phyloP scores from a whole-genome alignment of 2,113 vertebrate species.

The Polyodon spathula region DNA sequence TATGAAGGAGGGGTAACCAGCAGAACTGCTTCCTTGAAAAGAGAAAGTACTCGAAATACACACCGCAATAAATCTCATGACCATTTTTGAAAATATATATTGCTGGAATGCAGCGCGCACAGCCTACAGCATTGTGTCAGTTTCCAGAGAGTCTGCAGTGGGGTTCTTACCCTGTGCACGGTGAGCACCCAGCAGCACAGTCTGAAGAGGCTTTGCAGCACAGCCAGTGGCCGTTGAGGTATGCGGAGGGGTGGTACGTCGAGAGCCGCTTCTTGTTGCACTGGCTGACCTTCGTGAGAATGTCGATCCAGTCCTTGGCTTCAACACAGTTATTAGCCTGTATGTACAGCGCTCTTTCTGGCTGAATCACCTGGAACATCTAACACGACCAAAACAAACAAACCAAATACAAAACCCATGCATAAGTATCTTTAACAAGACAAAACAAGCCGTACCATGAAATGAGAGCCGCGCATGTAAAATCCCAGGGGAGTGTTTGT shows the following conservation, averaged over 20 bases:
- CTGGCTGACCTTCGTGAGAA: conserved; percentile 95
- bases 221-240: conserved; percentile 94
- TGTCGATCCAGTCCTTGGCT: conserved; percentile 93
- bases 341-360: conserved; percentile 91
- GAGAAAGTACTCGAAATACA: too few relatives aligned
- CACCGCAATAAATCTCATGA: too few relatives aligned
- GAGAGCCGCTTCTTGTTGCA: conserved; percentile 91
- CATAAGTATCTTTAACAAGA: conserved; percentile 29
- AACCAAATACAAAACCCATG: neutral
- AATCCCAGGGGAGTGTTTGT: conserved; percentile 36
- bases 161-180: conserved; percentile 80
- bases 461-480: conserved; percentile 36
- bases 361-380: conserved; percentile 99
- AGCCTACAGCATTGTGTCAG: too few relatives aligned
- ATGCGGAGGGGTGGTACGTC: conserved; percentile 90
- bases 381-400: conserved; percentile 31
- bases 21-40: too few relatives aligned
- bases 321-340: conserved; percentile 97
- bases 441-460: conserved; percentile 37
- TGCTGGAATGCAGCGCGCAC: too few relatives aligned
- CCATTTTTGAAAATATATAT: too few relatives aligned
- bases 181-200: conserved; percentile 74
- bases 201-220: conserved; percentile 86
- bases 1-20: too few relatives aligned
- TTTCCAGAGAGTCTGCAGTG: neutral